These are phyloP conservation scores for Nysson spinosus DNA, from an alignment of 2,888 invertebrate species.

Conservation along the genomic window DNA sequence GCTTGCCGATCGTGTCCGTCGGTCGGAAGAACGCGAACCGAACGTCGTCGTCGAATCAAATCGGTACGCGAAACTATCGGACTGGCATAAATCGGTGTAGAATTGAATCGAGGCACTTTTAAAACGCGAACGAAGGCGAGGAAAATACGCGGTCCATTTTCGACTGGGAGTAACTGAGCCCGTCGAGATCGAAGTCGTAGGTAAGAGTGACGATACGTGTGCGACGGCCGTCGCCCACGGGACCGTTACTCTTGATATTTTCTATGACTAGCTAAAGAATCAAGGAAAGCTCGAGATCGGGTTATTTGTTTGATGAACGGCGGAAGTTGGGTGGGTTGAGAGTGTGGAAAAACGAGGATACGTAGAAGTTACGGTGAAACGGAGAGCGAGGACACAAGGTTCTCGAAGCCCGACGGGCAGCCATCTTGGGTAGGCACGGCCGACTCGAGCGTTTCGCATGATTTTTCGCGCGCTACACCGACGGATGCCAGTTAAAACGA, in stretches of 20 bases:
- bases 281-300: not conserved
- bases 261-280: constrained; percentile 1
- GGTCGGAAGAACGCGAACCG: not conserved
- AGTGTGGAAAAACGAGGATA: not conserved
- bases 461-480: constrained; percentile 33
- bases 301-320: too few species aligned
- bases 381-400: constrained; percentile 46
- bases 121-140: constrained; percentile 8
- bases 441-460: constrained; percentile 43
- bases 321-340: too few species aligned
- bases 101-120: constrained; percentile 40
- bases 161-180: too few species aligned
- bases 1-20: too few species aligned
- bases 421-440: constrained; percentile 69
- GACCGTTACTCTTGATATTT: constrained; percentile 29
- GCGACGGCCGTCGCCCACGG: constrained; percentile 57
- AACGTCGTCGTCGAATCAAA: not conserved
- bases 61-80: constrained; percentile 6
- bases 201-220: not conserved
- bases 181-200: constrained; percentile 4
- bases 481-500: not conserved
- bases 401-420: constrained; percentile 72
- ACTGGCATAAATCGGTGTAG: constrained; percentile 50
- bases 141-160: too few species aligned
- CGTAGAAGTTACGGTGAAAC: constrained; percentile 27